Conservation (phyloP, 53 echinoderm and acorn worm species). For the Glandiceps talaboti region DNA sequence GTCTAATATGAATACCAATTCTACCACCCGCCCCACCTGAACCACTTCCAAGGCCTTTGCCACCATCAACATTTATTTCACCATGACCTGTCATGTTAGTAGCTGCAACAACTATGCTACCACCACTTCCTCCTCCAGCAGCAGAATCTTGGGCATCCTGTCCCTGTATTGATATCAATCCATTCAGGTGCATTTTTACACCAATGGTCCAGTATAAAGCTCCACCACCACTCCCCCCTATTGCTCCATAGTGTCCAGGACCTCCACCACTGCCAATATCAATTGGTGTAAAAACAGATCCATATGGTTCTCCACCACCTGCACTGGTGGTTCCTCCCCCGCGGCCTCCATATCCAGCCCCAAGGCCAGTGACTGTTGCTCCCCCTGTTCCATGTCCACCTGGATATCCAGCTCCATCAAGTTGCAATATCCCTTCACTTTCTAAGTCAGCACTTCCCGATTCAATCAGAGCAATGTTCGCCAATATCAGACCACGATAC, state of each 20-base stretch:
- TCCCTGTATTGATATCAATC: constrained; percentile 47
- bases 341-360: constrained; percentile 49
- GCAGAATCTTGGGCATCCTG: constrained; percentile 11
- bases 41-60: constrained; percentile 33
- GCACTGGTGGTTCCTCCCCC: constrained; percentile 43
- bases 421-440: constrained; percentile 49
- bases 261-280: constrained; percentile 79
- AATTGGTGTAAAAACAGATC: constrained; percentile 66
- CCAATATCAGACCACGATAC: constrained; percentile 43
- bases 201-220: constrained; percentile 59
- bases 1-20: constrained; percentile 71
- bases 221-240: constrained; percentile 74
- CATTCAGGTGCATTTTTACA: constrained; percentile 65
- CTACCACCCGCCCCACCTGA: constrained; percentile 78
- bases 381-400: constrained; percentile 49
- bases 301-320: constrained; percentile 56
- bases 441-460: constrained; percentile 79
- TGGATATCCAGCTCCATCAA: constrained; percentile 57
- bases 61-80: constrained; percentile 65
- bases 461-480: constrained; percentile 74
- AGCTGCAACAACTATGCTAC: constrained; percentile 66
- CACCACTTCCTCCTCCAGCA: constrained; percentile 88
- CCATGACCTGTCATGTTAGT: constrained; percentile 88
- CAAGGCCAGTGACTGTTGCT: constrained; percentile 19
- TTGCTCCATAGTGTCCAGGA: constrained; percentile 22